These are phyloP conservation scores for Telenomus remus DNA, from an alignment of 1,140 invertebrate genomes.

Conservation along the genomic window DNA sequence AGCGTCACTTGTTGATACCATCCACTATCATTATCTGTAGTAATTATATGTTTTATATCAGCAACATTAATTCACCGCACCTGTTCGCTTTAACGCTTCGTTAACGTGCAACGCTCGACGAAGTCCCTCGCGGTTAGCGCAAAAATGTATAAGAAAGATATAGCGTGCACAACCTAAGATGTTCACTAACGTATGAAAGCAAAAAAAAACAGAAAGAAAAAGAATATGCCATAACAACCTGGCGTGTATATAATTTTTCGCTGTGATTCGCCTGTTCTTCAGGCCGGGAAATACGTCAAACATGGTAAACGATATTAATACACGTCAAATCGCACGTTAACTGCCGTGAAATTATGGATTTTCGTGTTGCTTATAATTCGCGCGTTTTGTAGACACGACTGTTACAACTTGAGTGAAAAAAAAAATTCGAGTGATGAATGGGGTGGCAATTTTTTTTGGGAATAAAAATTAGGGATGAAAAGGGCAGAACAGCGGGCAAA, in stretches of 20 bases:
- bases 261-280: conserved; percentile 39
- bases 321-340: conserved; percentile 37
- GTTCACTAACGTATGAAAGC: conserved; percentile 51
- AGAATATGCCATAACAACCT: conserved; percentile 48
- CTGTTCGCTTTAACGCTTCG: conserved; percentile 74
- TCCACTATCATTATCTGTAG: conserved; percentile 57
- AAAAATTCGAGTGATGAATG: too few species aligned
- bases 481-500: too few species aligned
- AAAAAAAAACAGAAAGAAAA: too few species aligned
- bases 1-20: conserved; percentile 48
- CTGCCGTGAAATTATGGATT: conserved; percentile 47
- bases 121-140: conserved; percentile 57
- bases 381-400: conserved; percentile 11
- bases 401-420: background rate
- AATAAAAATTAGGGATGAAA: too few species aligned
- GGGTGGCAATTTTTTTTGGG: too few species aligned
- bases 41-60: conserved; percentile 66
- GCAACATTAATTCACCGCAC: conserved; percentile 64
- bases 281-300: conserved; percentile 46
- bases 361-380: conserved; percentile 31
- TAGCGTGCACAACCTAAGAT: conserved; percentile 46
- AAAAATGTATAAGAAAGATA: conserved; percentile 55
- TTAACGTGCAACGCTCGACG: conserved; percentile 68
- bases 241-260: conserved; percentile 45
- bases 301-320: conserved; percentile 46